phyloP scores from a whole-genome alignment of 2,113 vertebrate genomes.

The Aplodontia rufa region DNA sequence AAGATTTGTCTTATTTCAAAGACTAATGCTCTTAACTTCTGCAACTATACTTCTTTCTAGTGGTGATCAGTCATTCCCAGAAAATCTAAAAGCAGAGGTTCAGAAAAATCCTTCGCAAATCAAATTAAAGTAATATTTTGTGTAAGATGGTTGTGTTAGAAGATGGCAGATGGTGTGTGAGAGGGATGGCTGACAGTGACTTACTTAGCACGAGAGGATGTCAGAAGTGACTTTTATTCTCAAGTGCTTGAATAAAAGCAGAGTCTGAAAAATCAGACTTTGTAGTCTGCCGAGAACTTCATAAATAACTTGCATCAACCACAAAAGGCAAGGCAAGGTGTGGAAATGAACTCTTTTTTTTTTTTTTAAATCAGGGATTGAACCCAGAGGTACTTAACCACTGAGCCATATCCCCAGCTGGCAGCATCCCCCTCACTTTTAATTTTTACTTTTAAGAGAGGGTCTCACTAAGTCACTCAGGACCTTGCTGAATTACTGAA shows the following conservation, averaged over 20 bases:
- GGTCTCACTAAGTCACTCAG: no score
- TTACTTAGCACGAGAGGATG: neutral
- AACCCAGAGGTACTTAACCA: no score
- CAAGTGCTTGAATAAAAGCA: neutral
- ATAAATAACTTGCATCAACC: neutral
- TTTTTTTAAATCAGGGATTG: no score
- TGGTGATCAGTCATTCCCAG: neutral
- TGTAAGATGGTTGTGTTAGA: neutral
- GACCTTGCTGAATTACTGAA: no score
- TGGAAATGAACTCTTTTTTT: neutral
- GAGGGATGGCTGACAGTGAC: no score
- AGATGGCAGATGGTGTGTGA: accelerated
- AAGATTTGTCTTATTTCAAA: neutral
- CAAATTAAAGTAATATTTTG: neutral
- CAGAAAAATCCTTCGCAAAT: neutral
- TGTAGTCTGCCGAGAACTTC: neutral
- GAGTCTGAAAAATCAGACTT: neutral
- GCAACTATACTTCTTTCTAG: neutral
- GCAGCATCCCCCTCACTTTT: no score
- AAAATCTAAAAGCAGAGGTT: neutral
- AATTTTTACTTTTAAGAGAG: no score
- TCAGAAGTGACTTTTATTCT: neutral
- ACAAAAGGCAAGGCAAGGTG: accelerated
- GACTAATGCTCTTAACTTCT: neutral
- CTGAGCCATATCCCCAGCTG: no score